Percentiles rank a stretch among this genome's conserved stretches.
These are phyloP conservation scores for Blera fallax DNA, from an alignment of 2,888 invertebrate genomes.

Conservation along the genomic window DNA sequence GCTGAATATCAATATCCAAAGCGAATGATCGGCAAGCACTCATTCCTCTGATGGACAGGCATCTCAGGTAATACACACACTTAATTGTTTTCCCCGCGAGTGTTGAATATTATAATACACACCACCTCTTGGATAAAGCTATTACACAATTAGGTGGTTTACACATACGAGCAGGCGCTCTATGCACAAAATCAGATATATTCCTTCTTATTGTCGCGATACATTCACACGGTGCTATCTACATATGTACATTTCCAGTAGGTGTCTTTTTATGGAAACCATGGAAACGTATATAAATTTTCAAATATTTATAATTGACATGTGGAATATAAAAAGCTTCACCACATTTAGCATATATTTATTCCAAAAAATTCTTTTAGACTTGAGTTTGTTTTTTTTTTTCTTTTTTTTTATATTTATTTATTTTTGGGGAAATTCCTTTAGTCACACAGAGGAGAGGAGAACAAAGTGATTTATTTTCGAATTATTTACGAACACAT, in stretches of 20 bases:
- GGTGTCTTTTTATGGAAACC: constrained; percentile 53
- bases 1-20: constrained; percentile 54
- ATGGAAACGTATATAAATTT: constrained; percentile 38
- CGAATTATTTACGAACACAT: constrained; percentile 37
- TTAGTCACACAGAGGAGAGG: constrained; percentile 6
- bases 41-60: constrained; percentile 49
- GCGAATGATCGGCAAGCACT: constrained; percentile 42
- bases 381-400: constrained; percentile 1
- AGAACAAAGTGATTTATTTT: constrained; percentile 51
- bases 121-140: constrained; percentile 32
- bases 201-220: constrained; percentile 35
- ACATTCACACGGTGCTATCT: constrained; percentile 31
- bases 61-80: constrained; percentile 63
- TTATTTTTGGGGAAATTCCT: constrained; percentile 46
- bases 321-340: constrained; percentile 60
- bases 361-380: not conserved
- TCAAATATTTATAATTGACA: constrained; percentile 59
- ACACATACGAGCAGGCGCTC: constrained; percentile 39
- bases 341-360: constrained; percentile 2
- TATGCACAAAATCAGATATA: constrained; percentile 41
- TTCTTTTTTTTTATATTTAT: constrained; percentile 12
- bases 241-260: constrained; percentile 47
- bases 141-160: constrained; percentile 58
- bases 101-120: constrained; percentile 32
- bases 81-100: constrained; percentile 30